Percentiles rank a stretch among this genome's conserved stretches.
Conservation (phyloP, 2,113 vertebrate genomes). For the Colaptes auratus region DNA sequence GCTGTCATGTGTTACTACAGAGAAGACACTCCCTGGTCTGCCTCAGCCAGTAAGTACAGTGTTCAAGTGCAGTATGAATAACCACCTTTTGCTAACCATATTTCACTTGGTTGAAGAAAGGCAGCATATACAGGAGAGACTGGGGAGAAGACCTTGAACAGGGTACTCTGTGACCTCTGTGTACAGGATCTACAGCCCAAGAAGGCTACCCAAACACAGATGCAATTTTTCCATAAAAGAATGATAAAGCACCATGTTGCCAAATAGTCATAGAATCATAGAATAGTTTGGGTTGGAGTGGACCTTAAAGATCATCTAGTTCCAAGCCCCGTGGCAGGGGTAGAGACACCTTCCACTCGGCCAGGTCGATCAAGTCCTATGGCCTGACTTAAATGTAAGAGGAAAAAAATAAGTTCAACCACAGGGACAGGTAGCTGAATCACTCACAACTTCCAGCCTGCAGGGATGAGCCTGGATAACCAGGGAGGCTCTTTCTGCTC, state of each 20-base stretch:
- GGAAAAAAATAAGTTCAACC: background rate
- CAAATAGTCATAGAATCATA: background rate
- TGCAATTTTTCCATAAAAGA: background rate
- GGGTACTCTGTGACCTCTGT: background rate
- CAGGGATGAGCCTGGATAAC: background rate
- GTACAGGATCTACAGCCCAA: background rate
- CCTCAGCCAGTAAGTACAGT: background rate
- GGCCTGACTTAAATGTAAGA: background rate
- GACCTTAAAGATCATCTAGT: too few species aligned
- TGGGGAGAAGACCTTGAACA: background rate
- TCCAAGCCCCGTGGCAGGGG: too few species aligned
- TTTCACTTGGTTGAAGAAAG: background rate
- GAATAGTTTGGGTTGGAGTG: too few species aligned
- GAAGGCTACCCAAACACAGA: background rate
- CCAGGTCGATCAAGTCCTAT: background rate
- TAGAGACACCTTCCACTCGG: too few species aligned
- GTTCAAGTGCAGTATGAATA: background rate
- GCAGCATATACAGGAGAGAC: background rate
- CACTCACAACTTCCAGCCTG: background rate
- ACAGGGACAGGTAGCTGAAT: background rate
- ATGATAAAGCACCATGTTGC: background rate
- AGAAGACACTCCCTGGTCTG: background rate
- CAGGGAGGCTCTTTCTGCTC: background rate
- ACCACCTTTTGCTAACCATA: background rate
- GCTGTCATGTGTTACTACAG: too few species aligned